phyloP scores from a whole-genome alignment of 2,888 invertebrate species.

The Labia minor region DNA sequence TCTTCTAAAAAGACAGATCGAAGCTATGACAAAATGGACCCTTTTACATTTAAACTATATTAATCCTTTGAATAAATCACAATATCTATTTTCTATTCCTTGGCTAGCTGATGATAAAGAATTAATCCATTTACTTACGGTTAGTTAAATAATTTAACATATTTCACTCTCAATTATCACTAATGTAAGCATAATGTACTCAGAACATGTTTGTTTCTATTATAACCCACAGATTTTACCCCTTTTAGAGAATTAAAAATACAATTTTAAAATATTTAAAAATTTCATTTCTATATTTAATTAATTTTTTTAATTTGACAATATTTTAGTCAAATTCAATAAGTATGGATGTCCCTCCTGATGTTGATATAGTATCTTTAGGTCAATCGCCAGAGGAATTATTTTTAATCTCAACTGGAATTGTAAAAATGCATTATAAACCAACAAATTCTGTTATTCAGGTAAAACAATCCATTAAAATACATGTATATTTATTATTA shows the following conservation, averaged over 20 bases:
- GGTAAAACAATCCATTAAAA: too few relatives aligned
- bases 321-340: background rate
- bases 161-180: too few relatives aligned
- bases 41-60: background rate
- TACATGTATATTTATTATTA: too few relatives aligned
- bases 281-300: too few relatives aligned
- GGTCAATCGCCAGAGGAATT: background rate
- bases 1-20: background rate
- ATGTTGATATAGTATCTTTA: background rate
- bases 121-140: background rate
- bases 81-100: background rate
- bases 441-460: background rate
- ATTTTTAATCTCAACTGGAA: background rate
- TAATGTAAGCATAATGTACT: too few relatives aligned
- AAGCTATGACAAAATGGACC: background rate
- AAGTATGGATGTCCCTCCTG: background rate
- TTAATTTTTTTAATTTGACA: too few relatives aligned
- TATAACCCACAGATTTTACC: too few relatives aligned
- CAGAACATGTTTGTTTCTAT: too few relatives aligned
- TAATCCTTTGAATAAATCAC: background rate
- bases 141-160: too few relatives aligned
- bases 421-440: background rate
- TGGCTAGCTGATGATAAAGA: background rate
- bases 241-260: too few relatives aligned
- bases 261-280: too few relatives aligned